A percentile compares a stretch with the other conserved stretches of the same genome.
Evolutionary conservation across 2,888 invertebrate genomes (phyloP).

Genomic region (Seira sanloemensis): DNA sequence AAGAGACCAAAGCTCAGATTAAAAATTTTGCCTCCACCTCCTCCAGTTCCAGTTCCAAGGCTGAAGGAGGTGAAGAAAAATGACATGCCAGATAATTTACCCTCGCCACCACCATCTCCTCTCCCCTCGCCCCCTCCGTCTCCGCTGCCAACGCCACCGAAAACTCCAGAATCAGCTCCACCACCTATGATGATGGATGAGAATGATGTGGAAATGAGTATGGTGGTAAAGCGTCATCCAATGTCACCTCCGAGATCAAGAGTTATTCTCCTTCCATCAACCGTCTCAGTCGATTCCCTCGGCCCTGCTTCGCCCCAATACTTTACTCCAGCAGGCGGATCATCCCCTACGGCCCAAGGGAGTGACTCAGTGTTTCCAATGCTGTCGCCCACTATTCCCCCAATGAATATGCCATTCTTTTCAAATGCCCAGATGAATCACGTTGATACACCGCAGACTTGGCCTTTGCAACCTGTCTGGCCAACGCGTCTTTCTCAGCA

Average conservation of each 20-base stretch:
- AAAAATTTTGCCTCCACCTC: slow-evolving; percentile 28
- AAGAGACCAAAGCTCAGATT: slow-evolving; percentile 33
- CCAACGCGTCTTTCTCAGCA: slow-evolving; percentile 21
- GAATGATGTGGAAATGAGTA: no score
- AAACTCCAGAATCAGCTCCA: not conserved
- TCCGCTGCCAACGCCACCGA: not conserved
- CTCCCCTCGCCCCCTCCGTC: slow-evolving; percentile 2
- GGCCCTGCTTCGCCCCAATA: slow-evolving; percentile 41
- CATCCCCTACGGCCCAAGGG: slow-evolving; percentile 30
- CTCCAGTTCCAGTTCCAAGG: slow-evolving; percentile 31
- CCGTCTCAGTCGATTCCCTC: slow-evolving; percentile 27
- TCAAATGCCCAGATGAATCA: not conserved
- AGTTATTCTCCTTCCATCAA: slow-evolving; percentile 45
- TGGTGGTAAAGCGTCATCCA: not conserved
- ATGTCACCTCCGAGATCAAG: slow-evolving; percentile 26
- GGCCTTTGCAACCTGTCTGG: slow-evolving; percentile 54
- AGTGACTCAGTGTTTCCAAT: slow-evolving; percentile 37
- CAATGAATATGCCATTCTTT: slow-evolving; percentile 48
- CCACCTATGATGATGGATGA: no score
- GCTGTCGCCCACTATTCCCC: slow-evolving; percentile 58
- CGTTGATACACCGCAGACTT: slow-evolving; percentile 48
- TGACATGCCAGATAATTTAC: slow-evolving; percentile 7
- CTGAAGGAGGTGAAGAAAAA: not conserved
- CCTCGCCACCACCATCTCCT: slow-evolving; percentile 52
- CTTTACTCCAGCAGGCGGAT: slow-evolving; percentile 59